Evolutionary conservation across 2,797 vertebrate genomes (phyloP).

Genomic region (Acanthopagrus latus): DNA sequence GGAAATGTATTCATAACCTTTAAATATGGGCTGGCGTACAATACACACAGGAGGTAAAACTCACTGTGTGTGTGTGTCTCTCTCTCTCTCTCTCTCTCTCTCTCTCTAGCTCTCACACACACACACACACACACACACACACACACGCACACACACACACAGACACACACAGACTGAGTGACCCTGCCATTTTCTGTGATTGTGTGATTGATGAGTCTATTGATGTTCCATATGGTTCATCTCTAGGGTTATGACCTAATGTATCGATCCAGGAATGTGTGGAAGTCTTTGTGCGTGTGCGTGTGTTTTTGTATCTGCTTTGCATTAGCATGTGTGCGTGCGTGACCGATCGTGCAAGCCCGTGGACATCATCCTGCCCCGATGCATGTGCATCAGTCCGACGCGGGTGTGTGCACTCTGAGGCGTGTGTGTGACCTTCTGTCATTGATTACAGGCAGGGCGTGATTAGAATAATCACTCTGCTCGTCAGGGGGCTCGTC

Average conservation of each 20-base stretch:
- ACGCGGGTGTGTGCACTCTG: constrained; percentile 13
- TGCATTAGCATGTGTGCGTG: constrained; percentile 18
- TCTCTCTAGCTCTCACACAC: no score
- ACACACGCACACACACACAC: constrained; percentile 6
- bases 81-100: not conserved
- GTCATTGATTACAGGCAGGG: constrained; percentile 71
- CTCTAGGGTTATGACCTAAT: constrained; percentile 59
- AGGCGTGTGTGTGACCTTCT: constrained; percentile 72
- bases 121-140: constrained; percentile 4
- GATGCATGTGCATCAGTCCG: constrained; percentile 31
- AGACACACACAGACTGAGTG: constrained; percentile 8
- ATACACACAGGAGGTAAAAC: constrained; percentile 24
- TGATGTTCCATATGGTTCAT: constrained; percentile 76
- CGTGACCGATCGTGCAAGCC: not conserved
- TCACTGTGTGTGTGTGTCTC: not conserved
- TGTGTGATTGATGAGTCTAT: constrained; percentile 77
- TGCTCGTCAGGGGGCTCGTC: constrained; percentile 43
- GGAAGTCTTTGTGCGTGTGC: constrained; percentile 11
- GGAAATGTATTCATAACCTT: constrained; percentile 55
- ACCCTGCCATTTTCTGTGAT: constrained; percentile 68
- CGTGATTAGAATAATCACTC: constrained; percentile 74
- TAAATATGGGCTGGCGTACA: constrained; percentile 53
- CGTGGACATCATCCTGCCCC: not conserved
- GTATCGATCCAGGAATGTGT: constrained; percentile 55
- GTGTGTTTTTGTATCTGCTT: constrained; percentile 14